Evolutionary conservation across 2,797 vertebrate genomes (phyloP).

Genomic region (Alcedo atthis): DNA sequence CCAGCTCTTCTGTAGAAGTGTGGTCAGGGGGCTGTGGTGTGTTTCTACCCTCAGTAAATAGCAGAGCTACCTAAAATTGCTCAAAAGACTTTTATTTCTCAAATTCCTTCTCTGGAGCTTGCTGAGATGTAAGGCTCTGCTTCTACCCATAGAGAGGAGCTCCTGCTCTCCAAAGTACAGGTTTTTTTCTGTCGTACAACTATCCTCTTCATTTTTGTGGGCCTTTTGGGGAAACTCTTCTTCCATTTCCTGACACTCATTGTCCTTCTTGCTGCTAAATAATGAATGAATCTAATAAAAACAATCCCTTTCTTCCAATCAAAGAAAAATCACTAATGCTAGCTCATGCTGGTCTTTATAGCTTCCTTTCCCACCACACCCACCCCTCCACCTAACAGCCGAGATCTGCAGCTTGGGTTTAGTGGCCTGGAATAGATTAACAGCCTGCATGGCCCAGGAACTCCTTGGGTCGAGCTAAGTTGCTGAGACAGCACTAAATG

Average conservation of each 20-base stretch:
- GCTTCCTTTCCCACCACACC: background rate
- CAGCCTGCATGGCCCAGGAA: slow-evolving; percentile 25
- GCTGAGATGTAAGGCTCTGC: background rate
- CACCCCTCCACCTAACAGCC: background rate
- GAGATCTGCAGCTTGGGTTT: background rate
- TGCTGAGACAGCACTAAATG: background rate
- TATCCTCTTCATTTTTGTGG: background rate
- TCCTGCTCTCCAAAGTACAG: background rate
- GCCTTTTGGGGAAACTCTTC: slow-evolving; percentile 9
- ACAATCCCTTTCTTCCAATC: slow-evolving; percentile 22
- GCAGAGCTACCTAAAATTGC: background rate
- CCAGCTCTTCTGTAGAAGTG: background rate
- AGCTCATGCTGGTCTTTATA: background rate
- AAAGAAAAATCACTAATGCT: background rate
- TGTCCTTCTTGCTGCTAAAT: slow-evolving; percentile 21
- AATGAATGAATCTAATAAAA: slow-evolving; percentile 43
- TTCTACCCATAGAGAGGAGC: background rate
- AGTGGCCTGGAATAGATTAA: slow-evolving; percentile 34
- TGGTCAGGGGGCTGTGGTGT: background rate
- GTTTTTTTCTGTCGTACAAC: background rate
- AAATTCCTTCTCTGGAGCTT: slow-evolving; percentile 12
- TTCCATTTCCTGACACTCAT: background rate
- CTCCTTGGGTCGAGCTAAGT: slow-evolving; percentile 14
- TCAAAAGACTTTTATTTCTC: background rate
- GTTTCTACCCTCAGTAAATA: background rate